Evolutionary conservation across 2,113 vertebrate genomes (phyloP).

Genomic region (Ornithorhynchus anatinus): DNA sequence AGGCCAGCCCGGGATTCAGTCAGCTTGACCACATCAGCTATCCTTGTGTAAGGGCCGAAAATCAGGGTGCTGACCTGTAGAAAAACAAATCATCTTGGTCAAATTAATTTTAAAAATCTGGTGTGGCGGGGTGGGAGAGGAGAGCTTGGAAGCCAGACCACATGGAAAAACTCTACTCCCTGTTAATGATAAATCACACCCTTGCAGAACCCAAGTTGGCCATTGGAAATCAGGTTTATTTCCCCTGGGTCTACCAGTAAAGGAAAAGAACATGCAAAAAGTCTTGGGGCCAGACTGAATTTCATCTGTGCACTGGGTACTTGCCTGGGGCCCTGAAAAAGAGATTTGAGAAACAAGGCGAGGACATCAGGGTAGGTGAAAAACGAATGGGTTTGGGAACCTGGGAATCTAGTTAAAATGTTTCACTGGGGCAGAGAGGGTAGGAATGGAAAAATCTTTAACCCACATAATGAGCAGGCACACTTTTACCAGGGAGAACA

Average conservation of each 20-base stretch:
- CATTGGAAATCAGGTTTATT: not conserved
- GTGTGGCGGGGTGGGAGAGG: slow-evolving; percentile 41
- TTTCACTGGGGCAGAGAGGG: slow-evolving; percentile 6
- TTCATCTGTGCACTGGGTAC: not conserved
- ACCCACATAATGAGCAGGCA: too few species aligned
- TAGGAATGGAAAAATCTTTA: too few species aligned
- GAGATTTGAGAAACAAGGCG: rapidly evolving
- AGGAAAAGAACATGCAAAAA: not conserved
- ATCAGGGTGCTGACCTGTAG: slow-evolving; percentile 38
- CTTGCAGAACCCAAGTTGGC: slow-evolving; percentile 7
- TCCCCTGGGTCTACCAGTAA: slow-evolving; percentile 22
- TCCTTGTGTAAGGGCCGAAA: slow-evolving; percentile 19
- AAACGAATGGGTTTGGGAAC: not conserved
- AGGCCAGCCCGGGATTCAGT: slow-evolving; percentile 24
- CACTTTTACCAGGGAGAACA: too few species aligned
- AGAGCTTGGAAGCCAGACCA: slow-evolving; percentile 16
- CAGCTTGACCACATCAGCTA: slow-evolving; percentile 6
- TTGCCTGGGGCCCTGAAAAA: not conserved
- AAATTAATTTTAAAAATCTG: slow-evolving; percentile 53
- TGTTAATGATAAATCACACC: not conserved
- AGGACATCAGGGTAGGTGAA: not conserved
- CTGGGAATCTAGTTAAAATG: not conserved
- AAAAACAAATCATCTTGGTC: slow-evolving; percentile 63
- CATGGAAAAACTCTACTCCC: slow-evolving; percentile 25
- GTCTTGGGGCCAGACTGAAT: not conserved